Evolutionary conservation across 2,113 vertebrate species (phyloP), one percentile per base, ranked within the genome.

Genomic region (Picathartes gymnocephalus): DNA sequence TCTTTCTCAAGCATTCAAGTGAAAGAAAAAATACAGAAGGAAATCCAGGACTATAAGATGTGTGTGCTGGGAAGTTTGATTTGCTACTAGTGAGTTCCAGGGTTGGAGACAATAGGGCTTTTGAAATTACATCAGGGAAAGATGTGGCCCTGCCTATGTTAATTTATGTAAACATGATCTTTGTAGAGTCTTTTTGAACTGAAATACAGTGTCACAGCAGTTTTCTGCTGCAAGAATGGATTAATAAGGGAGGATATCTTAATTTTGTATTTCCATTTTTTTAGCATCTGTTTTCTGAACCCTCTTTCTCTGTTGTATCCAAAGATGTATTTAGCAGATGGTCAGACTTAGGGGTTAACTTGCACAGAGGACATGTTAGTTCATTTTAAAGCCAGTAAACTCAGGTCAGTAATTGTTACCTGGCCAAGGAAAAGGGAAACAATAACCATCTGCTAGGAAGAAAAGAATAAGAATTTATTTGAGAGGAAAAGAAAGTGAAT

Each of bases 81-180:
- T 95, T 89, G 66, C 73, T 76, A 2, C 53, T 57, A 13, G 70
- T 70, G 71, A 85, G 11, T 58, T 21, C 54, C 7, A 1, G 44
- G 6, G 27, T 35, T 47, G 31, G 56, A 88, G 50, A 83, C 39
- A 81, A 24, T 50, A 31, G 35, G 5, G 54, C 51, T 93, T 96
- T 92, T 92, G 88, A 92, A 90, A 88, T 83, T 7, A 62, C 68
- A 60, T 94, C 81, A 86, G 64, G 60, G 56, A 81, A 93, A 78
- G 37, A 91, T 51, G 15, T 84, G 48, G 92, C 70, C 21, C 61
- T 92, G 88, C n/a, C 86, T 93, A 74, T 61, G 56, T 91, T 95
- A 91, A 92, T 96, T 92, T 78, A 77, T 91, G 60, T 92, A 95
- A 91, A 86, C 76, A 66, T 57, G 70, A 71, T 88, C 85, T 93